These are phyloP conservation scores for Chlamydotis undulata DNA, from an alignment of 2,113 vertebrate genomes.

Conservation along the genomic window DNA sequence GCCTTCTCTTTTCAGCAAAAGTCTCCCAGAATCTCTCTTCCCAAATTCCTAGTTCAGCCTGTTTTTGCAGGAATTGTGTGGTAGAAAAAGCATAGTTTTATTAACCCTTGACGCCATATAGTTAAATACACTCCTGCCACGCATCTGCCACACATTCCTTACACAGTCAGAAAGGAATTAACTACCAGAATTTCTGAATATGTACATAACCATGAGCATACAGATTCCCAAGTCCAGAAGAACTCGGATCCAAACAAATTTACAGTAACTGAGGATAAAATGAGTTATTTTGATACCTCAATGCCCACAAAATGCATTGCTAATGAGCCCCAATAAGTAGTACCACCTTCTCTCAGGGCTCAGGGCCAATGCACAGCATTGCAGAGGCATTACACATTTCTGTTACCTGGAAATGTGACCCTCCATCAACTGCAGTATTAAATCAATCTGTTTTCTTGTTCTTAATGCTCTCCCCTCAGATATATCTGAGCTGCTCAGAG, in stretches of 20 bases:
- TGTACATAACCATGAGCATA: fast-evolving
- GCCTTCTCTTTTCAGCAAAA: background rate
- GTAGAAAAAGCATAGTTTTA: background rate
- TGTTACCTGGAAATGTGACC: background rate
- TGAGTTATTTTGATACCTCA: background rate
- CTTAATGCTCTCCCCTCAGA: background rate
- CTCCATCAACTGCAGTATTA: background rate
- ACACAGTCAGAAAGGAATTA: background rate
- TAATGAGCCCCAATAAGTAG: fast-evolving
- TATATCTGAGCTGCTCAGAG: background rate
- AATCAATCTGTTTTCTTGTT: background rate
- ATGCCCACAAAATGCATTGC: background rate
- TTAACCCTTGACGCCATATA: fast-evolving
- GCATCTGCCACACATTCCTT: background rate
- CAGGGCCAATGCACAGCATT: background rate
- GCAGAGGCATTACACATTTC: background rate
- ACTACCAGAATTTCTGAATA: background rate
- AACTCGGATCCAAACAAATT: background rate
- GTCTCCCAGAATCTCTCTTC: too few species aligned
- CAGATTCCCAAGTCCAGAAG: background rate
- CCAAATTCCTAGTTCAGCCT: background rate
- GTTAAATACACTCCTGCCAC: background rate
- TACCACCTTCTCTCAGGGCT: background rate
- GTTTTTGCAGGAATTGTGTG: background rate
- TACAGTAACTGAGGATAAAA: background rate